A percentile compares a stretch with the other conserved stretches of the same genome.
Evolutionary conservation across 2,797 vertebrate species (phyloP).

Genomic region (Myotis planiceps): DNA sequence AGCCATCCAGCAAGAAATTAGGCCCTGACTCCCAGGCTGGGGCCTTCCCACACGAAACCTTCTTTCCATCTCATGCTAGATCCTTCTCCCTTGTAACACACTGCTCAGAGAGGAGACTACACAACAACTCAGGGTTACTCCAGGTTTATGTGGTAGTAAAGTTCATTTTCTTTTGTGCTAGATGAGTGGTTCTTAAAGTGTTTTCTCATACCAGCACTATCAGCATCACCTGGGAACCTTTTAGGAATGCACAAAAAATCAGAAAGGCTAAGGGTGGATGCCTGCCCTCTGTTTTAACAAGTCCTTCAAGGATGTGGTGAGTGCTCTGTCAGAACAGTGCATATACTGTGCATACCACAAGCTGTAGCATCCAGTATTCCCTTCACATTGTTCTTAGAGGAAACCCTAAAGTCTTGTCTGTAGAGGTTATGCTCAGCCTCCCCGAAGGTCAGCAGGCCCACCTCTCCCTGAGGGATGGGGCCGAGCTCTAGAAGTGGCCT

Average conservation of each 20-base stretch:
- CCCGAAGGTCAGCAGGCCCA: no score
- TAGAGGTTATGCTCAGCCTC: neutral
- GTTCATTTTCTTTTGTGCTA: neutral
- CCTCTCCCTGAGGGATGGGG: neutral
- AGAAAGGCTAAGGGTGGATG: neutral
- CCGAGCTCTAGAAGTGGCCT: neutral
- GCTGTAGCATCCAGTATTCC: neutral
- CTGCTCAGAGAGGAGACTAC: neutral
- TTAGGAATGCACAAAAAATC: neutral
- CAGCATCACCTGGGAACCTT: neutral
- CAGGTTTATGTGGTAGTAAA: neutral
- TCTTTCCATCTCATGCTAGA: neutral
- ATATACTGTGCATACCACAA: neutral
- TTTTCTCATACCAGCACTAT: neutral
- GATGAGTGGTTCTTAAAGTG: neutral
- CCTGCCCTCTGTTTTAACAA: neutral
- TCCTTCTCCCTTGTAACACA: neutral
- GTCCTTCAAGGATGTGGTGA: neutral
- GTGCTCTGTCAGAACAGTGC: neutral
- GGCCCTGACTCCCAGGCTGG: neutral
- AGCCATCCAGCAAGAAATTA: neutral
- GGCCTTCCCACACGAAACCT: neutral
- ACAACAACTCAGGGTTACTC: neutral
- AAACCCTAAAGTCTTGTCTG: neutral
- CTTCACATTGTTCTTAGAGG: neutral